Evolutionary conservation across 2,888 invertebrate species (phyloP).

Genomic region (Eretmocerus hayati): DNA sequence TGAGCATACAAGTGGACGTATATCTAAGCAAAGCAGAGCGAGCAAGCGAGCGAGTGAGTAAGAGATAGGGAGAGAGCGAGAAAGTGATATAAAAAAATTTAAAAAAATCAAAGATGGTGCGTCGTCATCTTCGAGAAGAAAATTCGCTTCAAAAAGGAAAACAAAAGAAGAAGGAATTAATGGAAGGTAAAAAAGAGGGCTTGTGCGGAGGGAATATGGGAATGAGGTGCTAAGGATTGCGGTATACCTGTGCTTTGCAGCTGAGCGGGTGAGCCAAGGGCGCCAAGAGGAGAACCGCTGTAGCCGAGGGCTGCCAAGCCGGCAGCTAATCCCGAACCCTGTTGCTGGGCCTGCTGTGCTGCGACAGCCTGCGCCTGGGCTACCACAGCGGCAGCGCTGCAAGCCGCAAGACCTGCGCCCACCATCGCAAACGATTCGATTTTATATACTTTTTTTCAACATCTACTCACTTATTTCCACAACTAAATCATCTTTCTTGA

Average conservation of each 20-base stretch:
- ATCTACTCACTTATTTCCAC: too few species aligned
- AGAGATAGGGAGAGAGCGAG: neutral
- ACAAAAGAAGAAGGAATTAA: too few species aligned
- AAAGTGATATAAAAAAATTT: neutral
- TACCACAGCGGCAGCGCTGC: slow-evolving; percentile 50
- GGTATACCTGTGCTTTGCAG: slow-evolving; percentile 45
- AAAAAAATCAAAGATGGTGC: neutral
- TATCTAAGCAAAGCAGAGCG: neutral
- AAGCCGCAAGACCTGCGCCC: slow-evolving; percentile 56
- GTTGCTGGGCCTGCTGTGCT: slow-evolving; percentile 45
- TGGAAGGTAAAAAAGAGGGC: too few species aligned
- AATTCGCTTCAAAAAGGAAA: too few species aligned
- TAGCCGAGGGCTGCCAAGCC: slow-evolving; percentile 45
- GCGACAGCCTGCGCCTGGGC: slow-evolving; percentile 46
- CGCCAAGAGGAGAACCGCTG: slow-evolving; percentile 45
- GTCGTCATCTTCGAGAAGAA: too few species aligned
- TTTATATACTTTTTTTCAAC: too few species aligned
- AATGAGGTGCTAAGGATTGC: neutral
- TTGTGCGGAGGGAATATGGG: neutral
- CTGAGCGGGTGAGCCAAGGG: slow-evolving; percentile 45
- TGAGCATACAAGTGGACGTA: too few species aligned
- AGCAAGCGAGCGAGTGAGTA: neutral
- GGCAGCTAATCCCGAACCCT: slow-evolving; percentile 45
- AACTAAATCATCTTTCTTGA: too few species aligned
- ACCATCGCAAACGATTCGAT: slow-evolving; percentile 12